Evolutionary conservation across 2,797 vertebrate species (phyloP), one percentile per base, ranked within the genome.

Genomic region (Danio jaintianensis): DNA sequence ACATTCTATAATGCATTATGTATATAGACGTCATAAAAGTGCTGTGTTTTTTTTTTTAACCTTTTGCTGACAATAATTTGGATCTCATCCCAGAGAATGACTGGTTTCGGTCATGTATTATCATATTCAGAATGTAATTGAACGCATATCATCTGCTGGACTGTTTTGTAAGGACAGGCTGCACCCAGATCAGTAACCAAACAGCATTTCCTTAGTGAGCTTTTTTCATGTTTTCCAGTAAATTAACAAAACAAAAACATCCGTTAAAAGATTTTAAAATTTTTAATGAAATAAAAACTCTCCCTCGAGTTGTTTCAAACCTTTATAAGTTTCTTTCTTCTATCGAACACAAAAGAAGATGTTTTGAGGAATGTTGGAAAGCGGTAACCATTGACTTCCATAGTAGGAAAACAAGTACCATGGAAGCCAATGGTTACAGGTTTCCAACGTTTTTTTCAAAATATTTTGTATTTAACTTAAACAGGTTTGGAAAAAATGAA

Each of bases 131-230:
- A 91, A 89, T 86, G 88, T 86, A 87, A 79, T 50, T 73, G 69
- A 84, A 84, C 63, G 83, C 90, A 91, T 91, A 92, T 93, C 89
- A 71, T 81, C 58, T 72, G 63, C 77, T 82, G 79, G 50, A 29
- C 73, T 53, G 36, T 68, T 16, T 29, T 3, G 4, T 42, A 52
- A 58, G 74, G 63, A 75, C 5, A 69, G 50, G 5, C 45, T 47
- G 68, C 58, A 64, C 56, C 15, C 15, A 45, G 42, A 50, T 18
- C 59, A 59, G 52, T 55, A 20, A 45, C 18, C 22, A 45, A 18
- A 40, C 16, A 38, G 2, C 8, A n/a, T 63, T 40, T 50, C n/a
- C 15, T 68, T 50, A 6, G 38, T 10, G 11, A 61, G 15, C 11
- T 38, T 40, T 12, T 40, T 40, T 20, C 36, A 42, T 53, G 18